Conservation (phyloP, 1,140 invertebrate species). For the Neotoxoptera formosana region DNA sequence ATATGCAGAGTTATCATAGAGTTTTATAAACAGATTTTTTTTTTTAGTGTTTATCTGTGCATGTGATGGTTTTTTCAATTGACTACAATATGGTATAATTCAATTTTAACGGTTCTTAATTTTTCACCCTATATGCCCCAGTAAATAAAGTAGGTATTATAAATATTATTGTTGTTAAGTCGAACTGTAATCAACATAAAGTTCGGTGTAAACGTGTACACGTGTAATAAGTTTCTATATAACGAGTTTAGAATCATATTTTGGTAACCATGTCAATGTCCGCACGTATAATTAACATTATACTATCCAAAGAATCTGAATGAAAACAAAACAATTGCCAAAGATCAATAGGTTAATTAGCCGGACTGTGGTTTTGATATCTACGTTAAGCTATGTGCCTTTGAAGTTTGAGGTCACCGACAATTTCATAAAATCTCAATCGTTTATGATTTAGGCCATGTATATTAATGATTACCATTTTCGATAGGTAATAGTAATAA, state of each 20-base stretch:
- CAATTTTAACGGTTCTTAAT: background rate
- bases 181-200: background rate
- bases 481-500: background rate
- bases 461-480: background rate
- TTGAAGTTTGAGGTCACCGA: background rate
- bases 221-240: background rate
- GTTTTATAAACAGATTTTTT: background rate
- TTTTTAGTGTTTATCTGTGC: background rate
- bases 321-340: constrained; percentile 8
- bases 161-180: background rate
- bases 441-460: background rate
- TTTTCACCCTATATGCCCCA: background rate
- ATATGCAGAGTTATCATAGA: background rate
- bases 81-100: background rate
- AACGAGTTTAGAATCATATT: background rate
- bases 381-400: background rate
- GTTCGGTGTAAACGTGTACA: background rate
- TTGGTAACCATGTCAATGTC: background rate
- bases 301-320: background rate
- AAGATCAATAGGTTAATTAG: constrained; percentile 24
- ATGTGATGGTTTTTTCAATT: background rate
- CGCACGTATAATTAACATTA: background rate
- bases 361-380: background rate
- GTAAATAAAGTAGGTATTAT: background rate
- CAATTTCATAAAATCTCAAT: background rate